These are phyloP conservation scores for Antrozous pallidus DNA, from an alignment of 2,797 vertebrate species.

Conservation along the genomic window DNA sequence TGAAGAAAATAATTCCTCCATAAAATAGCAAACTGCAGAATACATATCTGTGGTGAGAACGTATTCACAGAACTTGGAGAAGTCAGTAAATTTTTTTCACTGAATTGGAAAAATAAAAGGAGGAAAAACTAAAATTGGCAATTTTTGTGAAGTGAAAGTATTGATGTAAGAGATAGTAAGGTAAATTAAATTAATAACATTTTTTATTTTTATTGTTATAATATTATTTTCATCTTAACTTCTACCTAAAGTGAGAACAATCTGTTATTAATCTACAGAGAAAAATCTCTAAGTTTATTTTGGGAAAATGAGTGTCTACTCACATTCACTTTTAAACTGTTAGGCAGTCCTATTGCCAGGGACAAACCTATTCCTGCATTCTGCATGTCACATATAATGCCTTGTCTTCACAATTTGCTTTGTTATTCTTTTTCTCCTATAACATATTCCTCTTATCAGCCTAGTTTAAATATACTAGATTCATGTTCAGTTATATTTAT, in stretches of 20 bases:
- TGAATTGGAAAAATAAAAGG: neutral
- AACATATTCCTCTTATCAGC: neutral
- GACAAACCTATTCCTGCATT: neutral
- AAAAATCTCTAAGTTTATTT: neutral
- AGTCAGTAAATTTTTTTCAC: neutral
- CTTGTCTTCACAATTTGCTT: neutral
- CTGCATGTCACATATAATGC: neutral
- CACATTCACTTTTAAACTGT: neutral
- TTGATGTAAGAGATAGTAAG: neutral
- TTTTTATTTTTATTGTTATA: too few species aligned
- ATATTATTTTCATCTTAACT: neutral
- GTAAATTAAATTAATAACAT: neutral
- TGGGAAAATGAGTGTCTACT: neutral
- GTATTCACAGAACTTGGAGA: neutral
- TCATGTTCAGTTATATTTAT: neutral
- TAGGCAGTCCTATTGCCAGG: neutral
- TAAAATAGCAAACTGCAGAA: neutral
- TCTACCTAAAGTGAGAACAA: neutral
- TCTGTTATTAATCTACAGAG: neutral
- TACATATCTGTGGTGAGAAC: neutral
- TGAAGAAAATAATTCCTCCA: neutral
- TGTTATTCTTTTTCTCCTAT: neutral
- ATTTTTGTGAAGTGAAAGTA: neutral
- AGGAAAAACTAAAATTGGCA: neutral
- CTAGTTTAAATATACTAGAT: neutral